phyloP scores from a whole-genome alignment of 2,113 vertebrate genomes.

The Pelvicachromis taeniatus region DNA sequence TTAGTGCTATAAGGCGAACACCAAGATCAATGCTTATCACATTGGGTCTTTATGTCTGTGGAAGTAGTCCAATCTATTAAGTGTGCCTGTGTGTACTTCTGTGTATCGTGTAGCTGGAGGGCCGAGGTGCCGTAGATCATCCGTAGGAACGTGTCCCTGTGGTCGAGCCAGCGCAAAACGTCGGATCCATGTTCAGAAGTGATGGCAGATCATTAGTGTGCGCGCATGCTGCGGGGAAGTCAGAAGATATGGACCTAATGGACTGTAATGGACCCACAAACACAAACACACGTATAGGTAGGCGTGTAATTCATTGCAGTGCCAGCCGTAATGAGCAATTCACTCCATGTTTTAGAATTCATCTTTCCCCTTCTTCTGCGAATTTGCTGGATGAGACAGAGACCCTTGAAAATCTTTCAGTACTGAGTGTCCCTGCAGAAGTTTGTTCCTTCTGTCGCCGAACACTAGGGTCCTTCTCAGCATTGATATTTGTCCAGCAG shows the following conservation, averaged over 20 bases:
- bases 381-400: constrained; percentile 14
- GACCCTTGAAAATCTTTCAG: neutral
- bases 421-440: neutral
- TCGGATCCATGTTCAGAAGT: neutral
- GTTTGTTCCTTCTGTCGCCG: neutral
- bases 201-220: constrained; percentile 32
- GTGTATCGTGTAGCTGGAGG: neutral
- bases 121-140: neutral
- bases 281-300: neutral
- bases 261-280: constrained; percentile 4
- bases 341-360: neutral
- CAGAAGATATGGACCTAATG: constrained; percentile 14
- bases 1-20: constrained; percentile 42
- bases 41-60: constrained; percentile 3
- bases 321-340: constrained; percentile 18
- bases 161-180: neutral
- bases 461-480: neutral
- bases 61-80: constrained; percentile 33
- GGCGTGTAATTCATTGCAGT: neutral
- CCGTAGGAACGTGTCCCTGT: neutral
- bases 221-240: constrained; percentile 20
- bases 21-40: constrained; percentile 54
- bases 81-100: neutral
- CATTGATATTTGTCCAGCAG: neutral
- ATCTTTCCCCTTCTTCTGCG: constrained; percentile 14